Conservation (phyloP, 2,797 vertebrate species). For the Tauraco hartlaubi region DNA sequence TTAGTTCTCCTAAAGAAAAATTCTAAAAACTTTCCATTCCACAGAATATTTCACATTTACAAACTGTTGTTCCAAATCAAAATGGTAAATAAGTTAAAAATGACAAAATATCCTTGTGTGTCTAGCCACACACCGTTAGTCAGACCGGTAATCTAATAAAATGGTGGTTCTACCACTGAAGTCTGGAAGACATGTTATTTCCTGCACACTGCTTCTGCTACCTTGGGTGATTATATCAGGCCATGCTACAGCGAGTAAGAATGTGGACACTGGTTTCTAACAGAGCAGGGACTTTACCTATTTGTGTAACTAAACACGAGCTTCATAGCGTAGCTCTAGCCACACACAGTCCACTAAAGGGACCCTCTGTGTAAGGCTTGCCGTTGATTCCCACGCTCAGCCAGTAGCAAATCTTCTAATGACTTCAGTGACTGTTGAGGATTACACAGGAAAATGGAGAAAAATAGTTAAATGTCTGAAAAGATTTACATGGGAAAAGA, state of each 20-base stretch:
- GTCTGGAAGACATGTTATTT: not conserved
- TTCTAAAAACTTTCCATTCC: not conserved
- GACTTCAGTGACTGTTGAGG: not conserved
- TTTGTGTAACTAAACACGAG: not conserved
- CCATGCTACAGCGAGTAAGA: not conserved
- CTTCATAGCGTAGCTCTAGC: not conserved
- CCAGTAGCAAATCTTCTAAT: not conserved
- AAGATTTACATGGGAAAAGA: not conserved
- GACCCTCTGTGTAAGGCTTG: not conserved
- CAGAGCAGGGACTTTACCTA: not conserved
- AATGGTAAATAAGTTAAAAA: not conserved
- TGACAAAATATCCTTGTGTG: not conserved
- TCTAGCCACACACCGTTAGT: not conserved
- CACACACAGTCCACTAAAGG: not conserved
- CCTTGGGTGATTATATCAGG: not conserved
- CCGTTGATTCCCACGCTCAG: not conserved
- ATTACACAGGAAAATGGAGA: not conserved
- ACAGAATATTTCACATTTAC: not conserved
- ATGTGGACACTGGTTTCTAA: not conserved
- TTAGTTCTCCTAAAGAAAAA: not conserved
- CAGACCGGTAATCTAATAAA: not conserved
- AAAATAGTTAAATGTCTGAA: constrained; percentile 43
- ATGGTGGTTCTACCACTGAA: not conserved
- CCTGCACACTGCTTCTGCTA: not conserved
- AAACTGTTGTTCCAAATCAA: not conserved